These are phyloP conservation scores for Eumerus sabulonum DNA, from an alignment of 2,888 invertebrate genomes.

Conservation along the genomic window DNA sequence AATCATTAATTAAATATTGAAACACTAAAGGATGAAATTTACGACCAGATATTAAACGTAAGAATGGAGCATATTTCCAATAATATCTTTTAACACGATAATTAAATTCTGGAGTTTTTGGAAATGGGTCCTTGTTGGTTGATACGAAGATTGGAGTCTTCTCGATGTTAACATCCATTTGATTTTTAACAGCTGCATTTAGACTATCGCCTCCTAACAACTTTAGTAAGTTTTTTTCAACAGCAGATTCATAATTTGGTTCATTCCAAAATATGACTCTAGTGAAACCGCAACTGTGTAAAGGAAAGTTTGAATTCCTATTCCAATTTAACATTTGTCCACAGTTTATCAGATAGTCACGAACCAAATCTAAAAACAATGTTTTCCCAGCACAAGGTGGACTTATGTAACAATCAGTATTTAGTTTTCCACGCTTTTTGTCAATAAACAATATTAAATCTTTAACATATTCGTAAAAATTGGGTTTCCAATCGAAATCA, in stretches of 20 bases:
- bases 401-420: constrained; percentile 8
- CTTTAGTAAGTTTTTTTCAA: neutral
- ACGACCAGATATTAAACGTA: neutral
- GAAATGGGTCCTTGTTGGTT: neutral
- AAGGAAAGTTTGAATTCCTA: neutral
- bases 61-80: constrained; percentile 5
- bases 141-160: constrained; percentile 2
- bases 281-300: constrained; percentile 1
- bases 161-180: constrained; percentile 7
- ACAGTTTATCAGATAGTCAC: constrained; percentile 18
- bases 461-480: constrained; percentile 14
- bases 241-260: constrained; percentile 2
- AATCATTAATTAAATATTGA: constrained; percentile 16
- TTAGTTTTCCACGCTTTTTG: neutral
- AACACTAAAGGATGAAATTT: constrained; percentile 17
- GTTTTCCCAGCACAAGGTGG: constrained; percentile 14
- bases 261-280: neutral
- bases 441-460: constrained; percentile 10
- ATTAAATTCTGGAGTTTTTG: constrained; percentile 10
- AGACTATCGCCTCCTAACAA: constrained; percentile 2
- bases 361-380: neutral
- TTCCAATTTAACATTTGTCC: constrained; percentile 19
- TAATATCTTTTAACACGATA: neutral
- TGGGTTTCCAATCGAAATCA: constrained; percentile 5
- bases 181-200: constrained; percentile 3